Evolutionary conservation across 2,113 vertebrate genomes (phyloP).

Genomic region (Entelurus aequoreus): DNA sequence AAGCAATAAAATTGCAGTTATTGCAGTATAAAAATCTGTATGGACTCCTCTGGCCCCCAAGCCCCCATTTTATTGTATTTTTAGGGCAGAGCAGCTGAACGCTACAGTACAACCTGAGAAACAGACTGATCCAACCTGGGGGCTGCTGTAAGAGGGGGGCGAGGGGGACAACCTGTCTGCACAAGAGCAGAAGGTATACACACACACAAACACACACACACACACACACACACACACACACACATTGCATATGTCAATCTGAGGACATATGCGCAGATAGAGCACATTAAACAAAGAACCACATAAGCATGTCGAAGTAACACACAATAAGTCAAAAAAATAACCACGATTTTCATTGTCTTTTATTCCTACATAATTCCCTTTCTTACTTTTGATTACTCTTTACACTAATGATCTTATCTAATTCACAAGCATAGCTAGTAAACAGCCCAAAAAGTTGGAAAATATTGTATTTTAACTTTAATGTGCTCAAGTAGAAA

Average conservation of each 20-base stretch:
- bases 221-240: conserved; percentile 6
- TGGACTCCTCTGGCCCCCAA: conserved; percentile 4
- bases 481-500: too few species aligned
- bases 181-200: conserved; percentile 37
- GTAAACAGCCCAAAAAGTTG: too few species aligned
- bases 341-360: neutral
- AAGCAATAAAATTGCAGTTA: neutral
- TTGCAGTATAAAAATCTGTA: conserved; percentile 13
- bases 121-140: conserved; percentile 33
- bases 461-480: too few species aligned
- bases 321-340: neutral
- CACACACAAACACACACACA: neutral
- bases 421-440: too few species aligned
- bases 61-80: conserved; percentile 5
- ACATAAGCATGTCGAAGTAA: neutral
- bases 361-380: too few species aligned
- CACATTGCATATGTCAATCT: conserved; percentile 17
- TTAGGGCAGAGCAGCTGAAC: conserved; percentile 41
- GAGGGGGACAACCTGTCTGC: conserved; percentile 31
- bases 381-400: too few species aligned
- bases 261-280: conserved; percentile 25
- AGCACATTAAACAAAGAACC: conserved; percentile 11
- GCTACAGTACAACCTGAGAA: conserved; percentile 53
- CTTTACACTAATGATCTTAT: too few species aligned
- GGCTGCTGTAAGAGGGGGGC: neutral